phyloP scores from a whole-genome alignment of 1,140 invertebrate genomes.

The Charaxes varanes region DNA sequence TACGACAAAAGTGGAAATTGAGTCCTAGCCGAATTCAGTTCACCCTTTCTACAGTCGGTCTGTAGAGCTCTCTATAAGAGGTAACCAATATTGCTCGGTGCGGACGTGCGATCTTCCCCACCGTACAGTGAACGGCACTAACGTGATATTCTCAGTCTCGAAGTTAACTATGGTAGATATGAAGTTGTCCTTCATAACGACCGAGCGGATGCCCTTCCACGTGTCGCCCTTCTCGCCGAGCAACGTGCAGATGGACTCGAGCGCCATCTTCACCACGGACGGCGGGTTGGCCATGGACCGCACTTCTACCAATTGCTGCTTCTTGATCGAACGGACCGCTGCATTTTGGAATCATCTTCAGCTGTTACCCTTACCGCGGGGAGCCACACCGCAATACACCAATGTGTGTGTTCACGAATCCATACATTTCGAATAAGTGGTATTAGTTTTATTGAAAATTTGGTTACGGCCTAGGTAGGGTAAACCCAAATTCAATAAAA shows the following conservation, averaged over 20 bases:
- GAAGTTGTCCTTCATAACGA: conserved; percentile 98
- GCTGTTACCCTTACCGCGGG: conserved; percentile 26
- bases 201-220: conserved; percentile 94
- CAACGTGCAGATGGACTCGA: conserved; percentile 96
- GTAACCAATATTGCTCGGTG: too few species aligned
- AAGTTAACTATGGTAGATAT: conserved; percentile 99
- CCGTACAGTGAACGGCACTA: conserved; percentile 57
- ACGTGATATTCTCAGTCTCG: conserved; percentile 94
- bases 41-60: too few species aligned
- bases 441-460: too few species aligned
- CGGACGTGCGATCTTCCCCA: conserved; percentile 27
- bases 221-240: conserved; percentile 92
- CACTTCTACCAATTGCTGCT: conserved; percentile 96
- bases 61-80: too few species aligned
- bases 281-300: conserved; percentile 96
- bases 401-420: too few species aligned
- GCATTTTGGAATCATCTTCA: conserved; percentile 40
- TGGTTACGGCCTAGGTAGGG: too few species aligned
- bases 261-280: conserved; percentile 91
- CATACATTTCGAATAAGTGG: too few species aligned
- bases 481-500: too few species aligned
- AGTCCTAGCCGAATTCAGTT: too few species aligned
- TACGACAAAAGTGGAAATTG: too few species aligned
- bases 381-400: conserved; percentile 1
- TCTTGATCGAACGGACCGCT: conserved; percentile 98